A percentile compares a stretch with the other conserved stretches of the same genome.
These are phyloP conservation scores for Piaya cayana DNA, from an alignment of 2,113 vertebrate species.

Conservation along the genomic window DNA sequence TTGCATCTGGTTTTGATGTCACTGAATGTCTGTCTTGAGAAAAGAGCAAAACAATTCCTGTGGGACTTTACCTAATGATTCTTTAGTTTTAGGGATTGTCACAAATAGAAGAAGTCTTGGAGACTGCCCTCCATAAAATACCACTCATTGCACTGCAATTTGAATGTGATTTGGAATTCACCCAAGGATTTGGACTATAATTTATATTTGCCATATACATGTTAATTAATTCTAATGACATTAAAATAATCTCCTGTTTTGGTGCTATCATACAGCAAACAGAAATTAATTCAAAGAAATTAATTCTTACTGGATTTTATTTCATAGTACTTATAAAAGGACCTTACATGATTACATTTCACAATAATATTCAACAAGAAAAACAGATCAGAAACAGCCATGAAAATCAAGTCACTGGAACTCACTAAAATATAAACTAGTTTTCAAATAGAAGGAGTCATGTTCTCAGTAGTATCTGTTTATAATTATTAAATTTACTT, in stretches of 20 bases:
- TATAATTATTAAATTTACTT: not conserved
- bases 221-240: conserved; percentile 68
- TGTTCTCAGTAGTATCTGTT: not conserved
- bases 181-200: not conserved
- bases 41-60: conserved; percentile 19
- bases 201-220: conserved; percentile 43
- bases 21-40: not conserved
- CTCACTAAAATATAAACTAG: not conserved
- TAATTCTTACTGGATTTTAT: not conserved
- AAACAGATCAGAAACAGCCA: not conserved
- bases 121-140: conserved; percentile 1
- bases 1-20: not conserved
- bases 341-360: not conserved
- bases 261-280: not conserved
- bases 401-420: not conserved
- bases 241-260: conserved; percentile 42
- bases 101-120: not conserved
- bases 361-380: not conserved
- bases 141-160: not conserved
- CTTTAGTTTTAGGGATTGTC: not conserved
- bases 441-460: not conserved
- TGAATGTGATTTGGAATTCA: conserved; percentile 32
- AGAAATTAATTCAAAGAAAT: not conserved
- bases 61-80: not conserved
- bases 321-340: not conserved